Evolutionary conservation across 2,797 vertebrate genomes (phyloP).

Genomic region (Danio kyathit): DNA sequence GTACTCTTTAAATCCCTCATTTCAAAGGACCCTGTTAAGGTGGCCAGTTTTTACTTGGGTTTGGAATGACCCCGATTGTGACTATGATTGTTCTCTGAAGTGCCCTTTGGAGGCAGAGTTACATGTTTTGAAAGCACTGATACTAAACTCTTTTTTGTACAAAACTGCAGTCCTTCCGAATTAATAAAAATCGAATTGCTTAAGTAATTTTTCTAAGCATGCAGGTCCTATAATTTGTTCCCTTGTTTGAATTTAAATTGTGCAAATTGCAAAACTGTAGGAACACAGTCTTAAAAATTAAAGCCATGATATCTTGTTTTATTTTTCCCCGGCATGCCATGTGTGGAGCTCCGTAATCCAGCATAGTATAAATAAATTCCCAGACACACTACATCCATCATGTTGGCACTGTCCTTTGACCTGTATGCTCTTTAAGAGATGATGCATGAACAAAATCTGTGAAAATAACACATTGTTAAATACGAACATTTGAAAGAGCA

Average conservation of each 20-base stretch:
- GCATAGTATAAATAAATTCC: slow-evolving; percentile 20
- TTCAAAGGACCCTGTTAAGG: too few species aligned
- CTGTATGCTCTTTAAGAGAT: neutral
- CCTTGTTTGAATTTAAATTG: neutral
- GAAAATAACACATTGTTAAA: slow-evolving; percentile 26
- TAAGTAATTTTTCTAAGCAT: neutral
- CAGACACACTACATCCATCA: slow-evolving; percentile 35
- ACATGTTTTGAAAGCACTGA: too few species aligned
- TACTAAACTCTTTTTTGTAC: neutral
- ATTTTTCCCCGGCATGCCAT: neutral
- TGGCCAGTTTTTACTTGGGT: too few species aligned
- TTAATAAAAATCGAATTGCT: neutral
- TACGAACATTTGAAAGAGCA: neutral
- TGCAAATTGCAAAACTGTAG: neutral
- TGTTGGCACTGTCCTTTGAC: slow-evolving; percentile 26
- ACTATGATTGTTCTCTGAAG: too few species aligned
- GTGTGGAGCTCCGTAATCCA: neutral
- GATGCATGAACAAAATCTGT: slow-evolving; percentile 25
- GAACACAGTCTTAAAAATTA: neutral
- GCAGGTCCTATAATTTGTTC: neutral
- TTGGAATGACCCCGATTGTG: too few species aligned
- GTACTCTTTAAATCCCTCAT: too few species aligned
- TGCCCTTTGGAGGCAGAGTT: too few species aligned
- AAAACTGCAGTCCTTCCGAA: neutral
- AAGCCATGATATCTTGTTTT: neutral